A percentile compares a stretch with the other conserved stretches of the same genome.
These are phyloP conservation scores for Troides aeacus DNA, from an alignment of 2,888 invertebrate genomes.

Conservation along the genomic window DNA sequence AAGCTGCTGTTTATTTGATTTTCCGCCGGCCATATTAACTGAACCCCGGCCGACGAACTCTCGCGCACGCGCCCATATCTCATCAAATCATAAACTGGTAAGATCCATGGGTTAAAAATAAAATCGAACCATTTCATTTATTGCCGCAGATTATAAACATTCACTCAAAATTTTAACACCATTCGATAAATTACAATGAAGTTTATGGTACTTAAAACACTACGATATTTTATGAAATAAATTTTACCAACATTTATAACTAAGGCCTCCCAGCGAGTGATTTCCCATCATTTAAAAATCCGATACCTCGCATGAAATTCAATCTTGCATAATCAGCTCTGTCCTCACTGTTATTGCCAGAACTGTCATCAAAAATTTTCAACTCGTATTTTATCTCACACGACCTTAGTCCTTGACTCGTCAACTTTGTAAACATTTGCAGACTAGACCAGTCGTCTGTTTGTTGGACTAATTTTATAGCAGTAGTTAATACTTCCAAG, in stretches of 20 bases:
- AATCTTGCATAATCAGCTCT: slow-evolving; percentile 10
- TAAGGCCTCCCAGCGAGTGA: slow-evolving; percentile 41
- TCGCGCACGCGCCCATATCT: slow-evolving; percentile 43
- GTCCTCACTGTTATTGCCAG: slow-evolving; percentile 14
- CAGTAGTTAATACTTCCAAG: slow-evolving; percentile 63
- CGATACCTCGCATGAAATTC: slow-evolving; percentile 13
- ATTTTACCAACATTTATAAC: neutral
- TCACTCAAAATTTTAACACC: neutral
- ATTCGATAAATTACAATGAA: slow-evolving; percentile 6
- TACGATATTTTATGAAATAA: neutral
- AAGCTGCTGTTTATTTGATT: slow-evolving; percentile 76
- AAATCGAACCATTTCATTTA: slow-evolving; percentile 22
- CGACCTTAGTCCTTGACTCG: neutral
- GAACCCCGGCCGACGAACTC: slow-evolving; percentile 55
- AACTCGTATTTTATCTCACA: slow-evolving; percentile 1
- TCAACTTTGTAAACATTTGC: neutral
- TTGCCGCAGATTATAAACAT: slow-evolving; percentile 12
- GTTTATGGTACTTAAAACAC: slow-evolving; percentile 1
- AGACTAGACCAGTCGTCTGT: slow-evolving; percentile 41
- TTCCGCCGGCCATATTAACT: slow-evolving; percentile 65
- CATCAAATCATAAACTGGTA: slow-evolving; percentile 49
- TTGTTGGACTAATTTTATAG: slow-evolving; percentile 49
- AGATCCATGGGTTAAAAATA: slow-evolving; percentile 29
- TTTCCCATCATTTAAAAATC: slow-evolving; percentile 8
- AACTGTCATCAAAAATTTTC: slow-evolving; percentile 10